phyloP scores from a whole-genome alignment of 1,140 invertebrate genomes.

The Drosophila varians region DNA sequence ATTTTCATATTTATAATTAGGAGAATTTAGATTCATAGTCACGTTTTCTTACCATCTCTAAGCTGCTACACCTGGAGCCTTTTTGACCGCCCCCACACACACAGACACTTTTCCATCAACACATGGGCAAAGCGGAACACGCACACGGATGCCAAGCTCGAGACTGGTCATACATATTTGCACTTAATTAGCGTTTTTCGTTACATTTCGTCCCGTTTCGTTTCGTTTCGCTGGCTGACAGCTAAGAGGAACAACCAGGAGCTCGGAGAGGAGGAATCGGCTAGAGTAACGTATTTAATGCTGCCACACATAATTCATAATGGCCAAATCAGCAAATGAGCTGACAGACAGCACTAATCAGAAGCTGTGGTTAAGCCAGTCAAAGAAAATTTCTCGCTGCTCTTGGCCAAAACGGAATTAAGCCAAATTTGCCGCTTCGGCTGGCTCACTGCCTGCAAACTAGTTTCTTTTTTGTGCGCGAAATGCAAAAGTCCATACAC shows the following conservation, averaged over 20 bases:
- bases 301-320: slow-evolving; percentile 74
- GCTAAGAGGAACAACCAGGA: slow-evolving; percentile 16
- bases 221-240: slow-evolving; percentile 40
- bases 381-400: slow-evolving; percentile 58
- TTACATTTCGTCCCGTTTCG: slow-evolving; percentile 41
- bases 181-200: slow-evolving; percentile 74
- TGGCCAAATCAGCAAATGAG: slow-evolving; percentile 47
- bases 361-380: slow-evolving; percentile 32
- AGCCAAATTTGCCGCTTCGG: slow-evolving; percentile 79
- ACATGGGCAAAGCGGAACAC: slow-evolving; percentile 33
- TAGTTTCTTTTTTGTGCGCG: slow-evolving; percentile 59
- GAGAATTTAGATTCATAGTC: slow-evolving; percentile 27
- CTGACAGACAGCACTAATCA: slow-evolving; percentile 54
- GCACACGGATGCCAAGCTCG: slow-evolving; percentile 23
- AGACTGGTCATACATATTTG: slow-evolving; percentile 72
- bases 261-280: slow-evolving; percentile 3
- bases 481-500: slow-evolving; percentile 53
- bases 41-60: slow-evolving; percentile 52
- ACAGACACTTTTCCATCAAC: slow-evolving; percentile 24
- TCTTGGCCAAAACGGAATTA: slow-evolving; percentile 58
- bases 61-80: slow-evolving; percentile 1
- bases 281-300: slow-evolving; percentile 64
- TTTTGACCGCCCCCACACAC: slow-evolving; percentile 54
- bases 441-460: slow-evolving; percentile 53
- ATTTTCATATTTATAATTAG: slow-evolving; percentile 3